Evolutionary conservation across 2,888 invertebrate species (phyloP).

Genomic region (Drosophila longiperda): DNA sequence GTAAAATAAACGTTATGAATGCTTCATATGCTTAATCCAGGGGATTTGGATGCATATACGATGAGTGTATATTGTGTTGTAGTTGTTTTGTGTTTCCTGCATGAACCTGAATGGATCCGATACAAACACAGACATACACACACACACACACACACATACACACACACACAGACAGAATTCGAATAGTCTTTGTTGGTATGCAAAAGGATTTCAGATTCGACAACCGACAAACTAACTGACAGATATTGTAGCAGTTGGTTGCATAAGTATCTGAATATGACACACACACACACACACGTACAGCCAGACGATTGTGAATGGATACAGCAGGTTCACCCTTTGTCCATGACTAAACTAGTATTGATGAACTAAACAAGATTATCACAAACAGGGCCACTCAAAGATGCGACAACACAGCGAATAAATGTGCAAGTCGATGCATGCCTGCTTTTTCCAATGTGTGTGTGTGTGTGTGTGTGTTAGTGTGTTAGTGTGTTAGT

Average conservation of each 20-base stretch:
- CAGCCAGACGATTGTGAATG: slow-evolving; percentile 21
- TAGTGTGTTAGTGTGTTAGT: background rate
- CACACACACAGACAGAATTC: background rate
- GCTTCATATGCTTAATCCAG: slow-evolving; percentile 85
- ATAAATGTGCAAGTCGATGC: slow-evolving; percentile 11
- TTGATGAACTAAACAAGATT: slow-evolving; percentile 79
- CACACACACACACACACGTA: background rate
- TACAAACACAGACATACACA: background rate
- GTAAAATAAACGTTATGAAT: slow-evolving; percentile 82
- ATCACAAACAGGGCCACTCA: slow-evolving; percentile 46
- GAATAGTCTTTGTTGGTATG: slow-evolving; percentile 23
- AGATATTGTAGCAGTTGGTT: slow-evolving; percentile 39
- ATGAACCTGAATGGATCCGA: slow-evolving; percentile 37
- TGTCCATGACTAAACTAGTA: slow-evolving; percentile 75
- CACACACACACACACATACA: background rate
- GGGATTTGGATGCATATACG: slow-evolving; percentile 84
- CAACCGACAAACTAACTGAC: slow-evolving; percentile 57
- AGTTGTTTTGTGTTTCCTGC: slow-evolving; percentile 29
- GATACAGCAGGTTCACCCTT: slow-evolving; percentile 56
- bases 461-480: no score
- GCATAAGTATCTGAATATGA: slow-evolving; percentile 38
- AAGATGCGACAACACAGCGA: slow-evolving; percentile 21
- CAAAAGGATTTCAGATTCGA: slow-evolving; percentile 42
- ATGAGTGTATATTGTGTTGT: slow-evolving; percentile 46
- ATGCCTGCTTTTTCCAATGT: background rate